Percentiles rank a stretch among this genome's conserved stretches.
Evolutionary conservation across 2,113 vertebrate species (phyloP).

Genomic region (Hassar affinis): DNA sequence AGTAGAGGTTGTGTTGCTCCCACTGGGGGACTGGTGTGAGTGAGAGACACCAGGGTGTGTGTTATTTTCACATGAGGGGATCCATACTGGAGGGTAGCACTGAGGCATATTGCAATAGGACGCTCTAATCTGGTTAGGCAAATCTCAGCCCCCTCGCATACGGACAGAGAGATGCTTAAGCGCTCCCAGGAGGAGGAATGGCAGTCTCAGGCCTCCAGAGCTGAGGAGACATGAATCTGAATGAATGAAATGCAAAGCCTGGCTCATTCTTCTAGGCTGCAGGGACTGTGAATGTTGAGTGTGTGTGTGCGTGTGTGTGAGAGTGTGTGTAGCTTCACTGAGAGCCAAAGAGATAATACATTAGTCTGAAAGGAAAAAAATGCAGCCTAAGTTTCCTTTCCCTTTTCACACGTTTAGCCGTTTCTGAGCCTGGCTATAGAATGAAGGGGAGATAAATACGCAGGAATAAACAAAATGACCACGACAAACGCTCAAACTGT

Average conservation of each 20-base stretch:
- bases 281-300: conserved; percentile 10
- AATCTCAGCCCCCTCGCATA: conserved; percentile 49
- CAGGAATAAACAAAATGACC: not conserved
- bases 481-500: not conserved
- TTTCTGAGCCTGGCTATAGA: not conserved
- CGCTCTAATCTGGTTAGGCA: conserved; percentile 56
- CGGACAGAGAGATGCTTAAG: conserved; percentile 45
- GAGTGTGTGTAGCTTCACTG: conserved; percentile 7
- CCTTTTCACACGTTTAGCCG: not conserved
- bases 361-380: conserved; percentile 8
- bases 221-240: conserved; percentile 48
- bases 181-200: conserved; percentile 44
- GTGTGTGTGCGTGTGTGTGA: not conserved
- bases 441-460: not conserved
- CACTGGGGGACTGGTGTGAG: conserved; percentile 29
- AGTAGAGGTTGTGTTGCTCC: conserved; percentile 13
- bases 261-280: conserved; percentile 26
- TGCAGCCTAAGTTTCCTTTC: conserved; percentile 18
- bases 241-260: conserved; percentile 46
- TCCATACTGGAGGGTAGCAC: conserved; percentile 35
- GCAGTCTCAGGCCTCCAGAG: conserved; percentile 41
- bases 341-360: conserved; percentile 26
- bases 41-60: conserved; percentile 48
- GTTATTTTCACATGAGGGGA: conserved; percentile 55
- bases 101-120: conserved; percentile 53